phyloP scores from a whole-genome alignment of 2,888 invertebrate species.

The Tenthredo notha region DNA sequence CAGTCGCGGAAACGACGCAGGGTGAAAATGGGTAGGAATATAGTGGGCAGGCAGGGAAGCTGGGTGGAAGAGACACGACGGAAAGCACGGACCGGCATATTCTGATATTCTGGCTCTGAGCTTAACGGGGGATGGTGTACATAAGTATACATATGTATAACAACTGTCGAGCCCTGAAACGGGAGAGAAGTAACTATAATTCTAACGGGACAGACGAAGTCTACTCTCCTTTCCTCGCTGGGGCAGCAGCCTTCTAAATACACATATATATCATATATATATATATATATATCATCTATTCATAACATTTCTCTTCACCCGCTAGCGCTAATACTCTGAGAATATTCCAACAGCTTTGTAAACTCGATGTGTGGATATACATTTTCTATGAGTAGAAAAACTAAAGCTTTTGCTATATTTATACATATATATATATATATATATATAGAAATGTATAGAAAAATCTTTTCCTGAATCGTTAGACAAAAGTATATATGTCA shows the following conservation, averaged over 20 bases:
- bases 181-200: conserved; percentile 35
- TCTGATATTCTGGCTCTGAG: conserved; percentile 39
- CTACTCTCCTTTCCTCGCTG: background rate
- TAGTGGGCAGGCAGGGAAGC: background rate
- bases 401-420: background rate
- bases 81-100: conserved; percentile 21
- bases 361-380: background rate
- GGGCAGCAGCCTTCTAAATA: conserved; percentile 13
- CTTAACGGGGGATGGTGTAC: conserved; percentile 36
- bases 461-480: background rate
- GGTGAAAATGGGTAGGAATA: conserved; percentile 20
- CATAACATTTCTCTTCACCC: conserved; percentile 27
- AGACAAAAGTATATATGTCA: conserved; percentile 11
- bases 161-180: conserved; percentile 13
- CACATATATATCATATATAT: background rate
- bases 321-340: background rate
- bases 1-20: conserved; percentile 52
- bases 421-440: background rate
- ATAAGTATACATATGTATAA: conserved; percentile 4
- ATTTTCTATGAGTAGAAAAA: background rate
- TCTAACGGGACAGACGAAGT: conserved; percentile 27
- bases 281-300: conserved; percentile 15
- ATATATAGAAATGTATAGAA: background rate
- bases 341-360: background rate
- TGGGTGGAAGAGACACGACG: conserved; percentile 44